Percentiles rank a stretch among this genome's conserved stretches.
phyloP scores from a whole-genome alignment of 2,888 invertebrate species.

The Aricia artaxerxes region DNA sequence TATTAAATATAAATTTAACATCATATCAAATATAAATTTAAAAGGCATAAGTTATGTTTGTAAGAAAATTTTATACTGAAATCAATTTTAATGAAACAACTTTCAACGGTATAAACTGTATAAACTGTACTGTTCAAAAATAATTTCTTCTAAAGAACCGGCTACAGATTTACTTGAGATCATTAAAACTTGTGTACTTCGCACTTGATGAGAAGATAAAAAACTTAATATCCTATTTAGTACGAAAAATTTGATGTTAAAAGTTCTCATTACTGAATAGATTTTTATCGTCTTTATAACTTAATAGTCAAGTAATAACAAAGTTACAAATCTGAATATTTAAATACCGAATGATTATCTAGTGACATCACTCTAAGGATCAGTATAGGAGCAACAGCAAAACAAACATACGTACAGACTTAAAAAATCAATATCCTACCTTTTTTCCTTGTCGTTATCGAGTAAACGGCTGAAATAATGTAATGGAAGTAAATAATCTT shows the following conservation, averaged over 20 bases:
- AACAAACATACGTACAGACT: no score
- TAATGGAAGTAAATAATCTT: no score
- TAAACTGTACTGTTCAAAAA: not conserved
- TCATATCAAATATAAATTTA: not conserved
- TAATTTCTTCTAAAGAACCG: not conserved
- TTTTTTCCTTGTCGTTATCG: no score
- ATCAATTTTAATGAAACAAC: not conserved
- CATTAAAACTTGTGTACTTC: slow-evolving; percentile 14
- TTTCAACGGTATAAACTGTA: not conserved
- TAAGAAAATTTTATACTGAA: not conserved
- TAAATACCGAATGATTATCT: no score
- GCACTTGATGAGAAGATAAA: not conserved
- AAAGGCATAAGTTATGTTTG: not conserved
- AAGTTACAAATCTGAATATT: not conserved
- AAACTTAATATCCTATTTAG: not conserved
- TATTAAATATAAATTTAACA: no score
- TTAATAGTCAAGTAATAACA: not conserved
- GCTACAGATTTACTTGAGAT: not conserved
- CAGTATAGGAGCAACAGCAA: no score
- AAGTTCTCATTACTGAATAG: not conserved
- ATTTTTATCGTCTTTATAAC: not conserved
- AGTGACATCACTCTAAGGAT: no score
- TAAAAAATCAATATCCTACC: no score
- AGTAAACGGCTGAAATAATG: no score
- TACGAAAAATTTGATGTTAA: not conserved